Percentiles rank a stretch among this genome's conserved stretches.
Conservation (phyloP, 2,888 invertebrate genomes). For the Elegia similella region DNA sequence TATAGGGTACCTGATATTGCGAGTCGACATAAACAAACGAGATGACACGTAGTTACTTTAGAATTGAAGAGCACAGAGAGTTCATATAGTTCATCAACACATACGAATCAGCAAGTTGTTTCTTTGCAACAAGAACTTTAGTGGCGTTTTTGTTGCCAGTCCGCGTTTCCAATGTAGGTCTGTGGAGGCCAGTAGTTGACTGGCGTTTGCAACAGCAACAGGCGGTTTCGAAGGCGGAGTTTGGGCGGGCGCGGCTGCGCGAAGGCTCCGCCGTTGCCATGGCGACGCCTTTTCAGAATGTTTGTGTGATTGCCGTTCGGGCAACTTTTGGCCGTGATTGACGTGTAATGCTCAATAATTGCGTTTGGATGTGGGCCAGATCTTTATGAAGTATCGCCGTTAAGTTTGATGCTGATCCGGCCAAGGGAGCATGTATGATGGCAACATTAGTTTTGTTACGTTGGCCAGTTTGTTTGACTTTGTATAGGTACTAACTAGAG, state of each 20-base stretch:
- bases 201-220: conserved; percentile 74
- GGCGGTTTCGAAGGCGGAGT: conserved; percentile 70
- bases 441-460: no score
- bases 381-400: conserved; percentile 26
- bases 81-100: conserved; percentile 34
- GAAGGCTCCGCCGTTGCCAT: conserved; percentile 59
- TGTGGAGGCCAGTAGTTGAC: conserved; percentile 51
- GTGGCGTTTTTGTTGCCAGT: conserved; percentile 27
- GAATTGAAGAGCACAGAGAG: conserved; percentile 39
- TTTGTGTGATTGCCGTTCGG: conserved; percentile 68
- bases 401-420: conserved; percentile 7
- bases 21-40: conserved; percentile 58
- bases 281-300: conserved; percentile 70
- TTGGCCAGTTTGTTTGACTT: no score
- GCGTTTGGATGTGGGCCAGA: conserved; percentile 43
- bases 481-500: no score
- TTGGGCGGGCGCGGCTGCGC: conserved; percentile 62
- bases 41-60: conserved; percentile 46
- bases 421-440: neutral
- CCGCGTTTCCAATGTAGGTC: conserved; percentile 51
- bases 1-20: conserved; percentile 58
- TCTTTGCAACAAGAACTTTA: conserved; percentile 13
- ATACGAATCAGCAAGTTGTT: neutral
- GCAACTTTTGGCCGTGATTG: conserved; percentile 59
- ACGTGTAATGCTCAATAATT: conserved; percentile 54